Conservation (phyloP, 2,888 invertebrate species). For the Leptothorax acervorum region DNA sequence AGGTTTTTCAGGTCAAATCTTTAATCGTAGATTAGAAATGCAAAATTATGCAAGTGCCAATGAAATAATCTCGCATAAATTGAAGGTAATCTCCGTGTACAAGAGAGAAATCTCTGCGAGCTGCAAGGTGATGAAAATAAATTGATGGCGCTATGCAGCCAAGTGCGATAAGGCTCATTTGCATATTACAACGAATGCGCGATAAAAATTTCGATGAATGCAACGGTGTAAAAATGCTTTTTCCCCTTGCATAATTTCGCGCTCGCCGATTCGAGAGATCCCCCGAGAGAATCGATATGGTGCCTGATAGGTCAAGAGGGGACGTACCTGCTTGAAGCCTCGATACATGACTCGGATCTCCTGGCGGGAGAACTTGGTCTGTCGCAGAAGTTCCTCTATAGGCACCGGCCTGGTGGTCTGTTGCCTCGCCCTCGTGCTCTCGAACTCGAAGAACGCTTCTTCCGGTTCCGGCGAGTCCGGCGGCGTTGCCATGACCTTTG, state of each 20-base stretch:
- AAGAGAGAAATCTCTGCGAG: neutral
- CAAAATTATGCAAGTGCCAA: neutral
- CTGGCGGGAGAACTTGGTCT: constrained; percentile 97
- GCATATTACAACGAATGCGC: neutral
- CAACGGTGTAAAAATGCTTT: neutral
- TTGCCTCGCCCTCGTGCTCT: constrained; percentile 89
- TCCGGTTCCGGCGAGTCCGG: constrained; percentile 94
- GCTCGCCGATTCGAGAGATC: neutral
- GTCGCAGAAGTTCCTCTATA: constrained; percentile 95
- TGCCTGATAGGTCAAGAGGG: constrained; percentile 1
- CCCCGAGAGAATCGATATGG: neutral
- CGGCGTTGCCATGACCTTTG: constrained; percentile 91
- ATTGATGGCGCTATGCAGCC: neutral
- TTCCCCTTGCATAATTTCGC: constrained; percentile 2
- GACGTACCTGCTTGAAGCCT: constrained; percentile 96
- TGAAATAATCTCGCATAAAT: constrained; percentile 15
- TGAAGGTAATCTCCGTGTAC: neutral
- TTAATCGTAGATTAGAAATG: neutral
- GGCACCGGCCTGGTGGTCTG: constrained; percentile 95
- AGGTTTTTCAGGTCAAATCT: neutral
- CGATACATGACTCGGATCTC: constrained; percentile 99
- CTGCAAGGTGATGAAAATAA: constrained; percentile 7
- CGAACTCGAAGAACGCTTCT: constrained; percentile 94
- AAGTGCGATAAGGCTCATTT: constrained; percentile 5
- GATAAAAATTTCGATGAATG: constrained; percentile 3